A percentile compares a stretch with the other conserved stretches of the same genome.
These are phyloP conservation scores for Bombus haemorrhoidalis DNA, from an alignment of 1,140 invertebrate species.

Conservation along the genomic window DNA sequence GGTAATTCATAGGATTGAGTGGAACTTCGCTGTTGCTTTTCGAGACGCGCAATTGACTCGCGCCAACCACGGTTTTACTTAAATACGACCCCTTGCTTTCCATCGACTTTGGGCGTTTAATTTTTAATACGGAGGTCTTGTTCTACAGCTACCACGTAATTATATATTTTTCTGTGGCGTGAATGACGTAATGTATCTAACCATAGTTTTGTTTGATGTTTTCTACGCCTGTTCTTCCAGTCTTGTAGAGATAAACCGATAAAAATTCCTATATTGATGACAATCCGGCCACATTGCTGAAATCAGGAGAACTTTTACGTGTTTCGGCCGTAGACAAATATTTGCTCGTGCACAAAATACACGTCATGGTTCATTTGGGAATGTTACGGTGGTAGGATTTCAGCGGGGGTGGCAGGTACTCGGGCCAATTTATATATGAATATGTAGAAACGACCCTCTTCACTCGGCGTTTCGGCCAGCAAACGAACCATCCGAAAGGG, in stretches of 20 bases:
- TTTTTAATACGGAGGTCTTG: neutral
- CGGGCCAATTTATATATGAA: slow-evolving; percentile 43
- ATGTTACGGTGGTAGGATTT: neutral
- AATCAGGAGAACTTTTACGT: neutral
- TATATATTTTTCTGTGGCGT: too few relatives aligned
- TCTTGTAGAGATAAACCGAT: too few relatives aligned
- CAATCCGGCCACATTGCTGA: neutral
- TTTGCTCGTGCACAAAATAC: slow-evolving; percentile 5
- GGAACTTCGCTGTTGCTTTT: slow-evolving; percentile 6
- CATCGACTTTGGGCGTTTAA: neutral
- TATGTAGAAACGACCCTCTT: slow-evolving; percentile 45
- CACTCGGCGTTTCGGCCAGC: slow-evolving; percentile 8
- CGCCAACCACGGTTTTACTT: neutral
- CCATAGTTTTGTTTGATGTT: too few relatives aligned
- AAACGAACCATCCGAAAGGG: slow-evolving; percentile 44
- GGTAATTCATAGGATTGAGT: slow-evolving; percentile 78
- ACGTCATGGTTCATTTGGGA: slow-evolving; percentile 1
- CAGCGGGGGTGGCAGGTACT: neutral
- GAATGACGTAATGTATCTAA: too few relatives aligned
- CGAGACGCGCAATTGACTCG: neutral
- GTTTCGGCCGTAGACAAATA: neutral
- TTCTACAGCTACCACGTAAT: too few relatives aligned
- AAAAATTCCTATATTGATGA: neutral
- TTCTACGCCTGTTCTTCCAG: too few relatives aligned
- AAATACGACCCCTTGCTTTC: neutral